A percentile compares a stretch with the other conserved stretches of the same genome.
Evolutionary conservation across 2,888 invertebrate genomes (phyloP).

Genomic region (Drosophila silvestris): DNA sequence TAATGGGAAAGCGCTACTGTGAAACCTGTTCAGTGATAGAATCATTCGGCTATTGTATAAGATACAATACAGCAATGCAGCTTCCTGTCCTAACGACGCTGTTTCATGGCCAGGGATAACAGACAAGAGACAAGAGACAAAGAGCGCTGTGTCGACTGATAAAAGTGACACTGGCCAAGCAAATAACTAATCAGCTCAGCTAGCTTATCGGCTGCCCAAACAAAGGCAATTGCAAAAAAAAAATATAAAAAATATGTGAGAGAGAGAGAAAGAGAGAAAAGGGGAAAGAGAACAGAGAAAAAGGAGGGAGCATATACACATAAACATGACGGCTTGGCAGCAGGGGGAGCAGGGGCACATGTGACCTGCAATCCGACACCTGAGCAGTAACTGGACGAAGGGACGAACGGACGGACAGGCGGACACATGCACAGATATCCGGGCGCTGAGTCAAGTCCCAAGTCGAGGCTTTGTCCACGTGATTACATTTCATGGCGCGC

Average conservation of each 20-base stretch:
- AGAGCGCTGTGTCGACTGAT: conserved; percentile 17
- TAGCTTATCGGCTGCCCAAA: conserved; percentile 60
- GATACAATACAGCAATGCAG: conserved; percentile 15
- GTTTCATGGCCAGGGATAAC: conserved; percentile 22
- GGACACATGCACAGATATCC: conserved; percentile 32
- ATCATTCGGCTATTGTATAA: conserved; percentile 27
- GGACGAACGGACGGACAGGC: not conserved
- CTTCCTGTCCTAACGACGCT: conserved; percentile 21
- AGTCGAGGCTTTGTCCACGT: conserved; percentile 55
- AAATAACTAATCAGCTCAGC: conserved; percentile 53
- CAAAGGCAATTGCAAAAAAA: conserved; percentile 51
- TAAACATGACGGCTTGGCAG: not conserved
- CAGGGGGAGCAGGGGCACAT: not conserved
- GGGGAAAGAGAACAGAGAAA: not conserved
- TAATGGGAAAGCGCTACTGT: not conserved
- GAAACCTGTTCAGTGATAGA: conserved; percentile 25
- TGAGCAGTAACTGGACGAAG: conserved; percentile 10
- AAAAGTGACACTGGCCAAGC: conserved; percentile 43
- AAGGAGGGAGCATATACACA: not conserved
- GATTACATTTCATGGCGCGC: conserved; percentile 65
- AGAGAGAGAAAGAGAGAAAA: not conserved
- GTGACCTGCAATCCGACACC: conserved; percentile 51
- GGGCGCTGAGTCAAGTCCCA: conserved; percentile 23
- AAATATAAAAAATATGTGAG: not conserved
- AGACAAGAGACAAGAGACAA: not conserved